phyloP scores from a whole-genome alignment of 2,888 invertebrate species.

The Aphidius colemani region DNA sequence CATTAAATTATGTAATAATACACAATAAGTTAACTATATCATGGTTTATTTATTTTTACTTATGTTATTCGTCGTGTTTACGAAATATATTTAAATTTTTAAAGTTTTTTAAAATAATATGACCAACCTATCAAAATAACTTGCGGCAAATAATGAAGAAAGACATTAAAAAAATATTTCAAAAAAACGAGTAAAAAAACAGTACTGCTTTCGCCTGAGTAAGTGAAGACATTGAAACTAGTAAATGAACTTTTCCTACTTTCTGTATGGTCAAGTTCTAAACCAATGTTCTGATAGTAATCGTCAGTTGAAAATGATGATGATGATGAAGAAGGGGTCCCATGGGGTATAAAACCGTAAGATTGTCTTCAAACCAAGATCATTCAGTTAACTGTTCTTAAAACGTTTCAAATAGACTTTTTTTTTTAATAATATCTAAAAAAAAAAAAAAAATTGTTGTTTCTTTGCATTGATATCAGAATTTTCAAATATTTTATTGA shows the following conservation, averaged over 20 bases:
- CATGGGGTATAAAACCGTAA: slow-evolving; percentile 53
- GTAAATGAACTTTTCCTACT: slow-evolving; percentile 50
- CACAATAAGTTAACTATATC: too few species aligned
- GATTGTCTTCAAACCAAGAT: slow-evolving; percentile 38
- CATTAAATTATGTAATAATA: too few species aligned
- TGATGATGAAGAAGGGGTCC: slow-evolving; percentile 47
- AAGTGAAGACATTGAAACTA: slow-evolving; percentile 50
- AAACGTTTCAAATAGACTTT: not conserved
- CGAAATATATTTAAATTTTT: too few species aligned
- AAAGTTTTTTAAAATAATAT: too few species aligned
- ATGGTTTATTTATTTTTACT: too few species aligned
- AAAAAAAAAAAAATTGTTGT: not conserved
- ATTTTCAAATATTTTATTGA: not conserved
- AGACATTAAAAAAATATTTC: slow-evolving; percentile 9
- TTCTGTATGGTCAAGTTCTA: slow-evolving; percentile 48
- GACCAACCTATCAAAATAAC: slow-evolving; percentile 23
- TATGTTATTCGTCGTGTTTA: too few species aligned
- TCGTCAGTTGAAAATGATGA: slow-evolving; percentile 41
- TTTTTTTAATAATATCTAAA: slow-evolving; percentile 15
- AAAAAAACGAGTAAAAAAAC: slow-evolving; percentile 16
- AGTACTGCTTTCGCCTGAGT: slow-evolving; percentile 47
- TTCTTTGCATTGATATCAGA: slow-evolving; percentile 24
- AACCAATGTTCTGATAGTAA: slow-evolving; percentile 50
- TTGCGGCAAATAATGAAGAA: slow-evolving; percentile 7
- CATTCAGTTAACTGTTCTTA: slow-evolving; percentile 40